phyloP scores from a whole-genome alignment of 2,113 vertebrate species.

The Oreochromis tanganicae region DNA sequence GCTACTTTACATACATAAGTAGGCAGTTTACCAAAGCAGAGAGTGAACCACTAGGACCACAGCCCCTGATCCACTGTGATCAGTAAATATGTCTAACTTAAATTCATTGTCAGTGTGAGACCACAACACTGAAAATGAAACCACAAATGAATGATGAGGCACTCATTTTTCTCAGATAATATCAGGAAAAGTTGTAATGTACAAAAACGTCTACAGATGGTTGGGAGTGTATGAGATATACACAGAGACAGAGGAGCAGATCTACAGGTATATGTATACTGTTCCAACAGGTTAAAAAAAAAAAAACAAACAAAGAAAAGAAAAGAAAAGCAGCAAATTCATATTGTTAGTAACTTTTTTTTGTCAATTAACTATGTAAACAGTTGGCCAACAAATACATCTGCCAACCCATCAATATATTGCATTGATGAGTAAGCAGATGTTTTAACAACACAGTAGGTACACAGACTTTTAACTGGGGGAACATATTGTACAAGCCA shows the following conservation, averaged over 20 bases:
- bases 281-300: not conserved
- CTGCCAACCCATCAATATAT: not conserved
- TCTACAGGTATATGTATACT: not conserved
- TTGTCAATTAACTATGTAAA: not conserved
- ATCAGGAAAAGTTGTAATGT: not conserved
- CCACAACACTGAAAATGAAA: not conserved
- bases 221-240: not conserved
- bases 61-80: constrained; percentile 5
- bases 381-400: not conserved
- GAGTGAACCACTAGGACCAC: not conserved
- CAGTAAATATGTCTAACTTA: not conserved
- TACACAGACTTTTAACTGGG: not conserved
- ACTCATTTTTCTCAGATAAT: not conserved
- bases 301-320: not conserved
- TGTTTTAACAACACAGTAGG: not conserved
- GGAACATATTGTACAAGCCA: not conserved
- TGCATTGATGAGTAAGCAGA: not conserved
- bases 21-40: constrained; percentile 20
- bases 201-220: not conserved
- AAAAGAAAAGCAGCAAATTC: not conserved
- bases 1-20: constrained; percentile 46
- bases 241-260: not conserved
- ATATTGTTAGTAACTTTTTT: not conserved
- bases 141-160: not conserved
- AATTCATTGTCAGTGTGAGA: not conserved